Evolutionary conservation across 2,888 invertebrate species (phyloP).

Genomic region (Drosophila meridiana): DNA sequence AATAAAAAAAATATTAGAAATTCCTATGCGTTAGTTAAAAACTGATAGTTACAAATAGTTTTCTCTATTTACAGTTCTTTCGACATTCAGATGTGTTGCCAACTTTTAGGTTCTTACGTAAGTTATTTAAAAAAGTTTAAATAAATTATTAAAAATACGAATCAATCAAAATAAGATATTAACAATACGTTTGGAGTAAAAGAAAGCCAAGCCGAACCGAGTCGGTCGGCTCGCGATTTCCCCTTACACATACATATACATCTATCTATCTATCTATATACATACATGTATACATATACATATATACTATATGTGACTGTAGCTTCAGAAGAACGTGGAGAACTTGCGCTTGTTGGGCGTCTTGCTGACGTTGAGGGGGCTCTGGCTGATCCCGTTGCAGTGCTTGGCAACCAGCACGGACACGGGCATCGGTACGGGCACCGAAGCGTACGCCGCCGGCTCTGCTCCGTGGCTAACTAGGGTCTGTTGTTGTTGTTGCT

Average conservation of each 20-base stretch:
- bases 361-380: slow-evolving; percentile 51
- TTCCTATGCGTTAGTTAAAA: slow-evolving; percentile 27
- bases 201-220: slow-evolving; percentile 11
- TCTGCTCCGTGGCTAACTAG: slow-evolving; percentile 30
- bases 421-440: slow-evolving; percentile 67
- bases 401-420: slow-evolving; percentile 68
- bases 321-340: slow-evolving; percentile 72
- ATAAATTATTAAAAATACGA: slow-evolving; percentile 25
- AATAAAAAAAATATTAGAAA: neutral
- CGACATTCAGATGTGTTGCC: slow-evolving; percentile 8
- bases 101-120: slow-evolving; percentile 13
- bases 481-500: slow-evolving; percentile 26
- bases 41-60: slow-evolving; percentile 21
- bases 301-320: slow-evolving; percentile 16
- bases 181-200: slow-evolving; percentile 19
- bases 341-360: slow-evolving; percentile 75
- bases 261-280: neutral
- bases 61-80: slow-evolving; percentile 20
- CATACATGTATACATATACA: neutral
- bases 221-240: slow-evolving; percentile 8
- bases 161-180: slow-evolving; percentile 16
- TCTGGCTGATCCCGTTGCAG: slow-evolving; percentile 55
- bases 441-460: slow-evolving; percentile 79
- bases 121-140: slow-evolving; percentile 18
- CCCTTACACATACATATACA: slow-evolving; percentile 13